Base-by-base conservation (phyloP, 2,797 vertebrate genomes). In the Malurus splendens region DNA sequence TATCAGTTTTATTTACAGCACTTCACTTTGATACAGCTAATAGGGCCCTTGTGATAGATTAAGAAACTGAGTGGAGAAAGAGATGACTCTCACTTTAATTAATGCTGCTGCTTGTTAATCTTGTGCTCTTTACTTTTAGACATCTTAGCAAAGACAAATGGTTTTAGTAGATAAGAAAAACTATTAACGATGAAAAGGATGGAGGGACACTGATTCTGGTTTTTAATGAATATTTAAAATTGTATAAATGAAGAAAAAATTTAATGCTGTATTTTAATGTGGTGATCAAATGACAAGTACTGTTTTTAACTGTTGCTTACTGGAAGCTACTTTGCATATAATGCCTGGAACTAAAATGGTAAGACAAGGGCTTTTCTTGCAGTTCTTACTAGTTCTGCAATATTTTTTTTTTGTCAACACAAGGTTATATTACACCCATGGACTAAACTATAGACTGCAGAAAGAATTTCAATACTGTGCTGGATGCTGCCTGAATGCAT, bases 121-220 rank as follows among this genome's bases (percentile, higher is more conserved):
- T 92, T 86, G 39, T 18, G 3, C 0, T 20, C 82, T 93, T 93
- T 92, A 92, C 90, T 94, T 95, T 90, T 83, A 60, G 90, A 84
- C 91, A 75, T 96, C 44, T 90, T 95, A 89, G 86, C 77, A 82
- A 94, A 95, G 93, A 96, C 95, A 96, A 97, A 95, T 91, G 94
- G 93, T 85, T 91, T 94, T 91, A 65, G 73, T 55, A 95, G 96
- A 94, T 96, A 96, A 97, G 92, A 41, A 71, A 96, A 92, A 91
- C 76, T 94, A 79, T 92, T 96, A 93, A 81, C 0, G 54, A 88
- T 93, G 42, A 82, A 91, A 95, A 75, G 93, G 79, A 94, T 77
- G 86, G 66, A 90, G 72, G 86, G 65, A 93, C 66, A 51, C 82
- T 93, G 95, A 81, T 94, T 90, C 81, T 68, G 81, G 60, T 92